phyloP scores from a whole-genome alignment of 53 echinoderm and acorn worm species.

The Paelopatides confundens region DNA sequence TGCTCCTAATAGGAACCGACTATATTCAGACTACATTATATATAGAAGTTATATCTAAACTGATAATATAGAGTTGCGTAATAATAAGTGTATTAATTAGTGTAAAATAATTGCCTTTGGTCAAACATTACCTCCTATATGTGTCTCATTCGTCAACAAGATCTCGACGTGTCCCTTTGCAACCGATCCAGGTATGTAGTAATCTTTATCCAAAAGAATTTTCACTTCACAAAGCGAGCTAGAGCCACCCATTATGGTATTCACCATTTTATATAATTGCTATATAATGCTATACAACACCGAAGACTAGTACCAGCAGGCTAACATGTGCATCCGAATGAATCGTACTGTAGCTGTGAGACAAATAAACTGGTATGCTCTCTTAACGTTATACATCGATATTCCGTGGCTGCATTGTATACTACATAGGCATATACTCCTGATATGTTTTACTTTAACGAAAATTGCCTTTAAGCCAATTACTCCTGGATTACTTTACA shows the following conservation, averaged over 20 bases:
- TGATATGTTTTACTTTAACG: no score
- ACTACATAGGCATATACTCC: no score
- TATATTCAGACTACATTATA: no score
- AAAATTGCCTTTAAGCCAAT: no score
- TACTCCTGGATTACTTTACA: no score
- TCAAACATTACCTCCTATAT: constrained; percentile 25
- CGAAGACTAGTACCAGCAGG: background rate
- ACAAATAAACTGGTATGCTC: background rate
- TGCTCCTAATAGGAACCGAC: no score
- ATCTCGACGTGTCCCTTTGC: constrained; percentile 29
- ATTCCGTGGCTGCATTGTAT: no score
- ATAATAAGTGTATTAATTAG: no score
- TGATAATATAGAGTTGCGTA: no score
- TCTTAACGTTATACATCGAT: background rate
- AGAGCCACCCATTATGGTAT: constrained; percentile 28
- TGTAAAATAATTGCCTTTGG: no score
- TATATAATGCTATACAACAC: background rate
- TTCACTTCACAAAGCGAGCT: constrained; percentile 35
- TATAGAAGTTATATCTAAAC: no score
- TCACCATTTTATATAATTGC: constrained; percentile 13
- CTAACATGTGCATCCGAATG: background rate
- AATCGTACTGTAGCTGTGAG: background rate
- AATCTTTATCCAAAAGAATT: constrained; percentile 12
- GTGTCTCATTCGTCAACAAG: background rate
- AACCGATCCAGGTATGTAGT: constrained; percentile 5